Evolutionary conservation across 2,888 invertebrate species (phyloP).

Genomic region (Mimas tiliae): DNA sequence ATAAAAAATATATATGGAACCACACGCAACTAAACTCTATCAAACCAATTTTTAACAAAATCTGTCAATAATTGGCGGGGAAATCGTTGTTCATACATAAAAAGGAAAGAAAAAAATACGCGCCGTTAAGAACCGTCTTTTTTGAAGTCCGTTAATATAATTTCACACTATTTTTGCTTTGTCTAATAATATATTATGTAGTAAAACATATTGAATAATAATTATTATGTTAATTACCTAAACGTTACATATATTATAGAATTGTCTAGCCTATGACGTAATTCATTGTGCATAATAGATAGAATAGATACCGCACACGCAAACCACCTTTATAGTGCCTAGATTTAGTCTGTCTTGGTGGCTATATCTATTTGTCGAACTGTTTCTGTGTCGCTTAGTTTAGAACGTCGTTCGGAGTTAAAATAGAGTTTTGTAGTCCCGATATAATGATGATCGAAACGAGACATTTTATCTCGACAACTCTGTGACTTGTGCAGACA

Average conservation of each 20-base stretch:
- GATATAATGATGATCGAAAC: slow-evolving; percentile 11
- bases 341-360: neutral
- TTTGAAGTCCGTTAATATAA: too few species aligned
- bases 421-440: slow-evolving; percentile 13
- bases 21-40: too few species aligned
- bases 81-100: too few species aligned
- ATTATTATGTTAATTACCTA: neutral
- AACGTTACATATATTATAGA: neutral
- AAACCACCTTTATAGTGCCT: neutral
- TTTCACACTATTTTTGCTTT: too few species aligned
- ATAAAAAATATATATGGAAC: too few species aligned
- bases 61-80: too few species aligned
- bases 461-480: neutral
- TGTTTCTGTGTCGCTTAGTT: slow-evolving; percentile 10
- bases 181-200: too few species aligned
- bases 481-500: neutral
- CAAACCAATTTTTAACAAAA: too few species aligned
- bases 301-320: neutral
- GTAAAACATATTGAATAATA: too few species aligned
- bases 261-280: neutral
- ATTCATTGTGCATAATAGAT: neutral
- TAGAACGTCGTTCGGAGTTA: slow-evolving; percentile 17
- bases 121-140: too few species aligned
- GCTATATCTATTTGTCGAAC: neutral
- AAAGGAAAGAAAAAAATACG: neutral